A percentile compares a stretch with the other conserved stretches of the same genome.
Evolutionary conservation across 1,140 invertebrate genomes (phyloP).

Genomic region (Hylyphantes graminicola): DNA sequence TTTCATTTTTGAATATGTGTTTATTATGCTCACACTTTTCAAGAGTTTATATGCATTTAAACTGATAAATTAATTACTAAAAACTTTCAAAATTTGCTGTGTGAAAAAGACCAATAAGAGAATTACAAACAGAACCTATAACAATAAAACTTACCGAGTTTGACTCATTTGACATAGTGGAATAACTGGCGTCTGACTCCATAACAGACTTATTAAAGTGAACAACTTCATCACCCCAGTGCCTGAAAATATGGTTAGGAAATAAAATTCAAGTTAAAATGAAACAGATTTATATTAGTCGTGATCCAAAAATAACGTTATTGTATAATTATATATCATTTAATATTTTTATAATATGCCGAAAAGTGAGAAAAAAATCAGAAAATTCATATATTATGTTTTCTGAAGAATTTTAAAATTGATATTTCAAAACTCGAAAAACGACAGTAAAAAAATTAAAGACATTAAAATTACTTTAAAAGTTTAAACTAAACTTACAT

Average conservation of each 20-base stretch:
- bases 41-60: not conserved
- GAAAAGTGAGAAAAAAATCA: too few species aligned
- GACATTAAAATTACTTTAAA: too few species aligned
- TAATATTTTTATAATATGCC: too few species aligned
- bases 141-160: slow-evolving; percentile 12
- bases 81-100: not conserved
- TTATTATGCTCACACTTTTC: not conserved
- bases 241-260: not conserved
- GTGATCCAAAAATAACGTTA: too few species aligned
- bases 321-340: too few species aligned
- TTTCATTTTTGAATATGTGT: not conserved
- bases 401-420: too few species aligned
- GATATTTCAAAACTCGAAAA: too few species aligned
- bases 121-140: not conserved
- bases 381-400: too few species aligned
- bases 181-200: slow-evolving; percentile 30
- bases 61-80: not conserved
- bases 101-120: not conserved
- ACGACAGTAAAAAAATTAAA: too few species aligned
- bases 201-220: not conserved
- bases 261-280: too few species aligned
- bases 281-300: too few species aligned
- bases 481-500: too few species aligned
- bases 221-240: slow-evolving; percentile 17
- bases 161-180: slow-evolving; percentile 24